Evolutionary conservation across 2,113 vertebrate species (phyloP), one percentile per base, ranked within the genome.

Genomic region (Scolopax mira): DNA sequence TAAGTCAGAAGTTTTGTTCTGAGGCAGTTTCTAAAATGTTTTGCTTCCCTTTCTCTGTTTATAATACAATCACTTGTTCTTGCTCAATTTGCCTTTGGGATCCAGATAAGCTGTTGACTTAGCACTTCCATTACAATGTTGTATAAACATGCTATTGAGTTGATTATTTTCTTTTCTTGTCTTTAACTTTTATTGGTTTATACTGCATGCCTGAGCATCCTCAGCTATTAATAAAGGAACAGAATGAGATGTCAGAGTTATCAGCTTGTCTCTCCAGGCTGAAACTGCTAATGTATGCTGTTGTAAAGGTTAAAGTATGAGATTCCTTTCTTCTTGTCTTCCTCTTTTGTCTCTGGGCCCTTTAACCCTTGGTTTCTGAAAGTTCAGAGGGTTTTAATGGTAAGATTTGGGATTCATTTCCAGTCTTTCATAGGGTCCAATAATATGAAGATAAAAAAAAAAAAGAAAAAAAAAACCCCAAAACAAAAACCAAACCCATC

Each of bases 11-110:
- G n/a, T 25, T 67, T 77, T 81, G 83, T 90, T 93, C 60, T 67
- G 55, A 94, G 69, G 65, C 80, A 85, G 28, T 88, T 83, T 80
- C n/a, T 52, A 25, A 81, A 81, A 42, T 81, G 31, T 71, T 93
- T 94, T 94, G 25, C 48, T 97, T 94, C 93, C 90, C 30, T 79
- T 89, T 89, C 69, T 55, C 39, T 90, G 77, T 94, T 95, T 90
- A 91, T 83, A 93, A 84, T 72, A 95, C 88, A 90, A 65, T 71
- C 27, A 16, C 55, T 96, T 90, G 49, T 62, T 89, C 85, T 93
- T 85, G 23, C n/a, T 90, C 35, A 48, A 1, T 88, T 93, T 96
- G 90, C 85, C 35, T 23, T 52, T 93, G 80, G 83, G 83, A 69
- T 90, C 39, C 25, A 88, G 83, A 95, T 90, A 94, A 93, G 92